Conservation (phyloP, 2,113 vertebrate species). For the Synchiropus splendidus region DNA sequence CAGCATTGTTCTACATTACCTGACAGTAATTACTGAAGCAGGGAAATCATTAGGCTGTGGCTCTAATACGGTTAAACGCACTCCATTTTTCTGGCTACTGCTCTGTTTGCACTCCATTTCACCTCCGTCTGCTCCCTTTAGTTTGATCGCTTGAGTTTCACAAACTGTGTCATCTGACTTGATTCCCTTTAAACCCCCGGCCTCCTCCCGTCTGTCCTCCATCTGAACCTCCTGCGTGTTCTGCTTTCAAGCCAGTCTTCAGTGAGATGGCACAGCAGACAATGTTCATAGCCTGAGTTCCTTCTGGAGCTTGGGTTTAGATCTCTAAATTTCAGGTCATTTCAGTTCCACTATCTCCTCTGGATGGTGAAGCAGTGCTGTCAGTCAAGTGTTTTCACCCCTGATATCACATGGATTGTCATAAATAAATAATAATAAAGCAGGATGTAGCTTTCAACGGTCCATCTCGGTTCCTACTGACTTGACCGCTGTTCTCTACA, state of each 20-base stretch:
- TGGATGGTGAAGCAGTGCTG: no score
- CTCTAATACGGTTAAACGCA: slow-evolving; percentile 42
- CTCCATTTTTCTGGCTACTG: slow-evolving; percentile 1
- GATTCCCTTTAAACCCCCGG: slow-evolving; percentile 22
- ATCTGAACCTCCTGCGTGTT: slow-evolving; percentile 25
- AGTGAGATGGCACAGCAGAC: background rate
- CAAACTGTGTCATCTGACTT: slow-evolving; percentile 23
- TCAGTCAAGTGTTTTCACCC: no score
- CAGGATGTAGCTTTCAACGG: no score
- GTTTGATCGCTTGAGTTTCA: slow-evolving; percentile 29
- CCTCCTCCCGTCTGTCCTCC: slow-evolving; percentile 34
- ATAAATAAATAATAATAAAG: no score
- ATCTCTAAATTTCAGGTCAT: background rate
- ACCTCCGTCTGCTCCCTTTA: slow-evolving; percentile 24
- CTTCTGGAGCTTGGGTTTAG: no score
- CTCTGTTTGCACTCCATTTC: slow-evolving; percentile 21
- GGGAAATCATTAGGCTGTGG: slow-evolving; percentile 31
- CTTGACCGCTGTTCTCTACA: no score
- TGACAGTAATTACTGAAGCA: slow-evolving; percentile 35
- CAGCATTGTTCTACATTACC: slow-evolving; percentile 33
- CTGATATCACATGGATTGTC: no score
- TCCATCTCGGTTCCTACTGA: no score
- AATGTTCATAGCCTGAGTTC: no score
- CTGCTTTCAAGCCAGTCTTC: background rate
- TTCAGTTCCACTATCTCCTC: slow-evolving; percentile 1